Evolutionary conservation across 2,797 vertebrate species (phyloP), one percentile per base, ranked within the genome.

Genomic region (Silurus aristotelis): DNA sequence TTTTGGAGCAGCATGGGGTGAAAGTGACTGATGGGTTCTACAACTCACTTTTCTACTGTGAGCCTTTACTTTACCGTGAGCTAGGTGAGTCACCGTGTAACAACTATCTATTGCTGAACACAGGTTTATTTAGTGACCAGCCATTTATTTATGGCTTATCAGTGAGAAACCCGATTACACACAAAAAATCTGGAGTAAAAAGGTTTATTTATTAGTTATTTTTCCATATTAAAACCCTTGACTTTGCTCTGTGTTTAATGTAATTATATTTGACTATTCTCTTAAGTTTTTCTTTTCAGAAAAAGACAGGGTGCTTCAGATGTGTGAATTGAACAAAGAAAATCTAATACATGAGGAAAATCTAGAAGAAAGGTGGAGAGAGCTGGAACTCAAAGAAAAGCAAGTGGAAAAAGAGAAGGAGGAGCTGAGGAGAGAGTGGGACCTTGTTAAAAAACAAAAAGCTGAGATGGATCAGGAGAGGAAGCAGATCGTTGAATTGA

Each of bases 51-150:
- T 73, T 87, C 60, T 13, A 73, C 46, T 83, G 76, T 46, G 82
- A 87, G 56, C 86, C 86, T 13, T 55, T 87, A 61, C 82, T 87
- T 22, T 66, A 87, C 48, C 77, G 82, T 43, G 67, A 87, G 27
- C 82, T 87, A 46, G 86, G 86, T 84, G 19, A 84, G 86, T 81
- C 66, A 80, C 56, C 64, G 52, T 80, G n/a, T 64, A 31, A 31
- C 56, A 19, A 22, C 75, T 82, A 63, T 56, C 58, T 17, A 43
- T 86, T 43, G 20, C 4, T 63, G 14, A 75, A 17, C 48, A 75
- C 22, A 56, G 14, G 48, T 75, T 73, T 27, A 8, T 52, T 56
- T 27, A 27, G 52, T 27, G 25, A 19, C 6, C n/a, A 75, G 3
- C 52, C 14, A 56, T 38, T 38, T 38, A 4, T 38, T 38, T 38